Evolutionary conservation across 2,113 vertebrate species (phyloP).

Genomic region (Cyanocitta stelleri): DNA sequence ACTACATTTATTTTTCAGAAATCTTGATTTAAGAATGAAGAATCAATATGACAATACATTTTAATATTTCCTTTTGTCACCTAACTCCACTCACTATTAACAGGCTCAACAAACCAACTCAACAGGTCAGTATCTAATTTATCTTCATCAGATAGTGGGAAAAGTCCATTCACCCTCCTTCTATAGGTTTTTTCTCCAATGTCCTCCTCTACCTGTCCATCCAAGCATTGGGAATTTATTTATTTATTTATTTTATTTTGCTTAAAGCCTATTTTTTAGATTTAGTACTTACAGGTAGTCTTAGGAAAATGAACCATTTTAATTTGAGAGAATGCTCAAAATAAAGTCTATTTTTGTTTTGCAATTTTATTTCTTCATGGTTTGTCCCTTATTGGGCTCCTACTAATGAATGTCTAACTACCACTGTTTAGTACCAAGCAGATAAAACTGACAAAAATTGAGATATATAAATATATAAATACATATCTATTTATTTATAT

Average conservation of each 20-base stretch:
- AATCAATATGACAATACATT: not conserved
- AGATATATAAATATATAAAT: no score
- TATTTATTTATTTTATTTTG: not conserved
- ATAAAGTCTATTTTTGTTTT: not conserved
- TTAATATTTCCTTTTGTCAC: not conserved
- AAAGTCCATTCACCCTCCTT: not conserved
- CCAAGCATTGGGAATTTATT: not conserved
- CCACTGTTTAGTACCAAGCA: not conserved
- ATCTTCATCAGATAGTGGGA: not conserved
- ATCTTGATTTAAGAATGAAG: not conserved
- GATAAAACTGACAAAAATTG: not conserved
- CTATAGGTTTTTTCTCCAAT: not conserved
- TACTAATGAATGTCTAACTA: not conserved
- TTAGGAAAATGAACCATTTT: not conserved
- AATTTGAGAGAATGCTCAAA: not conserved
- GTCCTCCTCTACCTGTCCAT: not conserved
- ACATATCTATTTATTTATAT: no score
- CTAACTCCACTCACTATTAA: not conserved
- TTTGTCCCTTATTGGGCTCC: not conserved
- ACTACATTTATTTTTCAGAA: not conserved
- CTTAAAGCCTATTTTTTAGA: not conserved
- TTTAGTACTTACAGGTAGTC: not conserved
- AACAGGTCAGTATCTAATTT: not conserved
- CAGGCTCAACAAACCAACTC: not conserved
- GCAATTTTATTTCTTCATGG: not conserved